A percentile compares a stretch with the other conserved stretches of the same genome.
These are phyloP conservation scores for Tragelaphus scriptus DNA, from an alignment of 2,113 vertebrate species.

Conservation along the genomic window DNA sequence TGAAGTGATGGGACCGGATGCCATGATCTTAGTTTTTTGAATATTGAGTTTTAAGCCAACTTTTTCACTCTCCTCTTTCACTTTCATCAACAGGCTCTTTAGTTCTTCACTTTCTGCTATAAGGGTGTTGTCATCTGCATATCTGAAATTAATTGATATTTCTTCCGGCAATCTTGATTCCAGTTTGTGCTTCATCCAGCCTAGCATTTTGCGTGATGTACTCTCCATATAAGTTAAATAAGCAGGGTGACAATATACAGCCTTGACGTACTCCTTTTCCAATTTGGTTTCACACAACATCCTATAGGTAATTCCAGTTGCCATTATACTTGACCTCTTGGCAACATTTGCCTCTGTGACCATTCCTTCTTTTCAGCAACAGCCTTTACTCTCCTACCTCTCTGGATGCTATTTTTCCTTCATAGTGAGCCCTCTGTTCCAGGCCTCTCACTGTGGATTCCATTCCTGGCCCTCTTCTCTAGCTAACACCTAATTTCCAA, in stretches of 20 bases:
- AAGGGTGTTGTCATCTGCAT: not conserved
- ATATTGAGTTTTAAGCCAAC: not conserved
- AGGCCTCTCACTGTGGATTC: not conserved
- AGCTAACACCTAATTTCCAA: not conserved
- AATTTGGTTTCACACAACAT: not conserved
- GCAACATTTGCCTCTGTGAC: not conserved
- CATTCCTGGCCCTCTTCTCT: not conserved
- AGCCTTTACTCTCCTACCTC: not conserved
- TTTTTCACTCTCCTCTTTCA: not conserved
- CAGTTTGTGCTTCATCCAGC: not conserved
- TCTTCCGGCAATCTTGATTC: not conserved
- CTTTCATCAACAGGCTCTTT: not conserved
- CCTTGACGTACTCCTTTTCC: not conserved
- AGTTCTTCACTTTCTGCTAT: not conserved
- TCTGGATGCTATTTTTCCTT: not conserved
- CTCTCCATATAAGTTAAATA: not conserved
- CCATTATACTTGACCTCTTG: not conserved
- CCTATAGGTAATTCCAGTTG: not conserved
- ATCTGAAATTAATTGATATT: not conserved
- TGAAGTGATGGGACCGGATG: not conserved
- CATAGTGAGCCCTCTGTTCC: not conserved
- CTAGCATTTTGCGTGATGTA: not conserved
- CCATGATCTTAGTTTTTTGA: not conserved
- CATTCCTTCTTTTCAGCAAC: not conserved
- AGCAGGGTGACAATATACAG: not conserved